Evolutionary conservation across 2,113 vertebrate species (phyloP).

Genomic region (Megaceryle torquata): DNA sequence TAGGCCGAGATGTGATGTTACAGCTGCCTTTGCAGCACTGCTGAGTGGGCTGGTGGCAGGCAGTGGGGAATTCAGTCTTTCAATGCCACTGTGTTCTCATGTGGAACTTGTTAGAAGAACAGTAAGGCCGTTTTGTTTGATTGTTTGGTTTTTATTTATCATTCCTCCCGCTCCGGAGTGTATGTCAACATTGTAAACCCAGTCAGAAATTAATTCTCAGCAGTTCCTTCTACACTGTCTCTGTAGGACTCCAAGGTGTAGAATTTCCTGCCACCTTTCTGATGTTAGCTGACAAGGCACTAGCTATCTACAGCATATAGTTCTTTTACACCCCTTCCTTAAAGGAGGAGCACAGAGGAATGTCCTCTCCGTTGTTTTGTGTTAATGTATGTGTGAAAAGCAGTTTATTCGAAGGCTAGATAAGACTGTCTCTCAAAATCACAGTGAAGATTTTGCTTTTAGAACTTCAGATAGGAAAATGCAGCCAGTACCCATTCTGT

Average conservation of each 20-base stretch:
- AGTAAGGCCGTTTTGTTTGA: neutral
- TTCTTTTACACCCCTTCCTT: neutral
- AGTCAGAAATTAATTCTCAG: neutral
- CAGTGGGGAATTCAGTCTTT: neutral
- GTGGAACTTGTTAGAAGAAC: neutral
- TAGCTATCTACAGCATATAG: neutral
- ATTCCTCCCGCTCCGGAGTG: neutral
- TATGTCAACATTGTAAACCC: neutral
- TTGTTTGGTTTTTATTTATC: neutral
- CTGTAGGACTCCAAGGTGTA: neutral
- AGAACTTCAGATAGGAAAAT: neutral
- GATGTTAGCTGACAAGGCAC: neutral
- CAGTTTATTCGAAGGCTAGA: neutral
- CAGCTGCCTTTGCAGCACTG: neutral
- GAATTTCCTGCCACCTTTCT: neutral
- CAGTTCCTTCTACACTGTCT: neutral
- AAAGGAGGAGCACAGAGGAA: neutral
- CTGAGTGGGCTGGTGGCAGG: neutral
- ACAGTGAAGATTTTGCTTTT: neutral
- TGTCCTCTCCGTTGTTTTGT: neutral
- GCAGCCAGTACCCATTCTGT: neutral
- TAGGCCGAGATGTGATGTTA: neutral
- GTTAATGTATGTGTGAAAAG: neutral
- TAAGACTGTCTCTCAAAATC: neutral
- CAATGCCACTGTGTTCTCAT: neutral